phyloP scores from a whole-genome alignment of 2,113 vertebrate species.

The Hemibagrus wyckioides region DNA sequence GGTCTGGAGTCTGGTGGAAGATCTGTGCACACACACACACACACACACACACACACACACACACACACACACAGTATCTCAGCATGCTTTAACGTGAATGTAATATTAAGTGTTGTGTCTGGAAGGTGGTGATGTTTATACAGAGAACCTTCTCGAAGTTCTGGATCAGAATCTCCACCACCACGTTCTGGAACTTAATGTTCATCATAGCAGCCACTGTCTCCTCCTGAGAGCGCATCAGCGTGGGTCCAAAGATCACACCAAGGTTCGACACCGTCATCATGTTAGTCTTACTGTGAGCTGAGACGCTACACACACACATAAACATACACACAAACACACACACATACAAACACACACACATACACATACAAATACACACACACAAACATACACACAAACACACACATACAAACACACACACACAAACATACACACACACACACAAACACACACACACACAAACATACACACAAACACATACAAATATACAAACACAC shows the following conservation, averaged over 20 bases:
- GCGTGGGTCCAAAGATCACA: slow-evolving; percentile 94
- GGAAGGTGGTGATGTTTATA: not conserved
- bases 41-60: slow-evolving; percentile 1
- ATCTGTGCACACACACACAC: slow-evolving; percentile 72
- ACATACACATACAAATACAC: not conserved
- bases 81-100: not conserved
- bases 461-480: not conserved
- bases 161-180: slow-evolving; percentile 96
- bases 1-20: slow-evolving; percentile 88
- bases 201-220: slow-evolving; percentile 99
- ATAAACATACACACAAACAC: not conserved
- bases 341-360: too few relatives aligned
- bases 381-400: not conserved
- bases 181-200: slow-evolving; percentile 98
- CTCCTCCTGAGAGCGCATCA: slow-evolving; percentile 97
- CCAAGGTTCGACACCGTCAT: slow-evolving; percentile 98
- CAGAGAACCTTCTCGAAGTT: slow-evolving; percentile 88
- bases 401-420: not conserved
- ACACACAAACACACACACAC: not conserved
- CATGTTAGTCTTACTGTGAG: slow-evolving; percentile 91
- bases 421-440: not conserved
- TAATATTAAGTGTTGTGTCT: not conserved
- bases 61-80: not conserved
- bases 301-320: slow-evolving; percentile 80
- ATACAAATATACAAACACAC: not conserved